phyloP scores from a whole-genome alignment of 2,113 vertebrate genomes.

The Pyxicephalus adspersus region DNA sequence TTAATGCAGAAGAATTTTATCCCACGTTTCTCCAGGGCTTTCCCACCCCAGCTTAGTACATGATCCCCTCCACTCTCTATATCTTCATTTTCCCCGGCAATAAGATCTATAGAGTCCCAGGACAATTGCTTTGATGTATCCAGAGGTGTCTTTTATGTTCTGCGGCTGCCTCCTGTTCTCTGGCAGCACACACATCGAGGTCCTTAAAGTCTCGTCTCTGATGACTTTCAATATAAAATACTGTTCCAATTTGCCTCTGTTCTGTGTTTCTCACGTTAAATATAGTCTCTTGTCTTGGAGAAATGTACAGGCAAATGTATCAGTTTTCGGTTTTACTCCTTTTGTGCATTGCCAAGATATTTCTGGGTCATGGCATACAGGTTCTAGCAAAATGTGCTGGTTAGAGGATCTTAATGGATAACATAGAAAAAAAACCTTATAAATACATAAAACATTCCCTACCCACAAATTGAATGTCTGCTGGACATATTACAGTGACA shows the following conservation, averaged over 20 bases:
- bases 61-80: conserved; percentile 5
- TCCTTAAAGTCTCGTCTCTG: conserved; percentile 36
- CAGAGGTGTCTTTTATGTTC: conserved; percentile 42
- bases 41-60: conserved; percentile 7
- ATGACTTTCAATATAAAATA: conserved; percentile 36
- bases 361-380: conserved; percentile 29
- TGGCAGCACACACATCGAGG: conserved; percentile 5
- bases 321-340: not conserved
- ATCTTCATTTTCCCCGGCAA: conserved; percentile 39
- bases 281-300: conserved; percentile 19
- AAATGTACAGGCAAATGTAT: conserved; percentile 18
- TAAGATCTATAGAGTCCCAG: conserved; percentile 24
- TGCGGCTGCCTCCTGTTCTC: conserved; percentile 16
- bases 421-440: too few species aligned
- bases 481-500: too few species aligned
- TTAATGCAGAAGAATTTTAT: not conserved
- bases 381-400: not conserved
- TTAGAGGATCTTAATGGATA: not conserved
- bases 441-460: too few species aligned
- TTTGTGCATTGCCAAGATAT: conserved; percentile 11
- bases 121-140: conserved; percentile 47
- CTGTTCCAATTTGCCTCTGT: conserved; percentile 20
- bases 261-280: conserved; percentile 27
- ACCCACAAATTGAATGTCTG: too few species aligned
- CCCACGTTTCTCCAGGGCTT: conserved; percentile 28